phyloP scores from a whole-genome alignment of 1,140 invertebrate genomes.

The Euwallacea fornicatus region DNA sequence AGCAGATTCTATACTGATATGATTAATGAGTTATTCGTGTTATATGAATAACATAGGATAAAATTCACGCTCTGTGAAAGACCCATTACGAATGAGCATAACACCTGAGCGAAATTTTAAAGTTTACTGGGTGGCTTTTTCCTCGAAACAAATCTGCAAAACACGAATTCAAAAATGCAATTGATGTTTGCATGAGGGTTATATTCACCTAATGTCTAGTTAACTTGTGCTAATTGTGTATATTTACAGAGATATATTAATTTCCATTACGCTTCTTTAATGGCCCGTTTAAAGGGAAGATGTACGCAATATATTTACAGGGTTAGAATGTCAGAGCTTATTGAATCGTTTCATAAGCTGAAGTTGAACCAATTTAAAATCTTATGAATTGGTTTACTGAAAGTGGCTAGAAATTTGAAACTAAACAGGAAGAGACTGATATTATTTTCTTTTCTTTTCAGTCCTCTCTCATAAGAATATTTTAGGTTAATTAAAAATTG shows the following conservation, averaged over 20 bases:
- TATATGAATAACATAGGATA: no score
- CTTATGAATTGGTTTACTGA: background rate
- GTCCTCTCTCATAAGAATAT: background rate
- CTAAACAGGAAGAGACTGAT: no score
- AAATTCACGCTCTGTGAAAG: no score
- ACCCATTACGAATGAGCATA: no score
- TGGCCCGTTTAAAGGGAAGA: background rate
- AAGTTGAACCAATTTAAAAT: background rate
- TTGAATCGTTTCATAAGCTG: no score
- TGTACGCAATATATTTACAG: constrained; percentile 11
- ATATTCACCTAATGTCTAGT: background rate
- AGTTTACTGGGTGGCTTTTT: no score
- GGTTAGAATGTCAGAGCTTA: no score
- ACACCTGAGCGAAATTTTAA: no score
- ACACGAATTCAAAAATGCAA: background rate
- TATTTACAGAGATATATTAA: background rate
- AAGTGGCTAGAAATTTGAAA: background rate
- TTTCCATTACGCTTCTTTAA: background rate
- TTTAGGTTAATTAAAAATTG: background rate
- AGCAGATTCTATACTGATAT: no score
- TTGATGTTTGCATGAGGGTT: background rate
- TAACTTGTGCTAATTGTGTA: background rate
- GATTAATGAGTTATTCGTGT: no score
- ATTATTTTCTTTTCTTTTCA: no score
- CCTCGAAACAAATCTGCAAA: background rate